Evolutionary conservation across 1,140 invertebrate species (phyloP).

Genomic region (Drosophila kepulauana): DNA sequence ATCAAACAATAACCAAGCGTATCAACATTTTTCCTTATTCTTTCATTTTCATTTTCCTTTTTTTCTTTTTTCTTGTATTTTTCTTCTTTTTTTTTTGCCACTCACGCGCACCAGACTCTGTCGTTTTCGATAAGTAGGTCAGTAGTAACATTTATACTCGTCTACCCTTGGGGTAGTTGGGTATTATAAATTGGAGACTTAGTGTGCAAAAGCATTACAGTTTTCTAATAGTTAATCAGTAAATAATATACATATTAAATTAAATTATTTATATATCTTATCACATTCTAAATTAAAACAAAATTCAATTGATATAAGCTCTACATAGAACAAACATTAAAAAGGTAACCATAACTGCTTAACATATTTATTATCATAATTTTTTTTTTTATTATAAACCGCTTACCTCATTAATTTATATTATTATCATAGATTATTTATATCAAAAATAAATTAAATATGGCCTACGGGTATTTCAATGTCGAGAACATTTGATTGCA

Average conservation of each 20-base stretch:
- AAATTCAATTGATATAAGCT: too few species aligned
- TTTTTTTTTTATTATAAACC: too few species aligned
- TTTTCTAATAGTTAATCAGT: too few species aligned
- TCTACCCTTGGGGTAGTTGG: too few species aligned
- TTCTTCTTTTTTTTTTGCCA: neutral
- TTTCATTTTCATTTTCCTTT: neutral
- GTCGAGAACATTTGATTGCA: neutral
- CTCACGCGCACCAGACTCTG: conserved; percentile 37
- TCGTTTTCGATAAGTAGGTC: conserved; percentile 70
- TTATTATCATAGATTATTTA: neutral
- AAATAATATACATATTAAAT: too few species aligned
- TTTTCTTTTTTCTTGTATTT: neutral
- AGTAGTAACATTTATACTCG: conserved; percentile 52
- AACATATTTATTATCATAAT: too few species aligned
- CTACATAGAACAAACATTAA: too few species aligned
- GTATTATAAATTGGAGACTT: too few species aligned
- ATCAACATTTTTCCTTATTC: conserved; percentile 17
- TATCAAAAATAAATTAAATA: neutral
- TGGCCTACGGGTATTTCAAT: neutral
- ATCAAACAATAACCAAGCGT: conserved; percentile 55
- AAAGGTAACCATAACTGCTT: too few species aligned
- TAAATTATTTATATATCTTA: too few species aligned
- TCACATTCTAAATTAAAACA: too few species aligned
- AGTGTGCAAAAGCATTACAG: too few species aligned
- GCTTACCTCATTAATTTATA: neutral